Base-by-base conservation (phyloP, 1,140 invertebrate genomes). In the Harlomillsia oculata region DNA sequence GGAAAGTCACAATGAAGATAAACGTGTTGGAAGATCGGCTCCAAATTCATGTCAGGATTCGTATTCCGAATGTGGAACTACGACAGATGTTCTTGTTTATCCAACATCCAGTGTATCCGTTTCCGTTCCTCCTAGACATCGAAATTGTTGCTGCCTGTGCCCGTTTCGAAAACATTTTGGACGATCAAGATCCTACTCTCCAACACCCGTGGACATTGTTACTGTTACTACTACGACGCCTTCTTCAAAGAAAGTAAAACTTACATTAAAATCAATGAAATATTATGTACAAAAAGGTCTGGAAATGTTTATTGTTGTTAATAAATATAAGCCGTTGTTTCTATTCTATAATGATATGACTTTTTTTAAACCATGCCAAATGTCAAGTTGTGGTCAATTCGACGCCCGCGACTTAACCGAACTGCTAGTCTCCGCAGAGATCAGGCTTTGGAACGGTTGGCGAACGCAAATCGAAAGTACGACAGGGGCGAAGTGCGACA, bases 341-440 rank as follows among this genome's bases (percentile, higher is more conserved):
- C n/a, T 25, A 43, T 11, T 20, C 6, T 23, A 20, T 18, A 2
- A 32, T n/a, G 16, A 46, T 28, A 30, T 30, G n/a, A 14, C 34
- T 32, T 30, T 34, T 8, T 20, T 46, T 30, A 29, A 20, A n/a
- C 8, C 2, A 3, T 37, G 3, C 9, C 1, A 9, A 36, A 11
- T 36, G 32, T 36, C 9, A 11, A 9, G 32, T n/a, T 16, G 8
- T 11, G 34, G 37, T 25, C 18, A 39, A 18, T 32, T n/a, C 25
- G 34, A 26, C 41, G 32, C 2, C 55, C 55, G 3, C 16, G 55
- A 5, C 30, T 57, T 3, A 57, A 57, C 46, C 46, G 48, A 5
- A 57, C 55, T 25, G 55, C 55, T 20, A 57, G 55, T 43, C 28
- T 57, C 18, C 30, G 55, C 16, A 21, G 55, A 26, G 55, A 57